Percentiles rank a stretch among this genome's conserved stretches.
Evolutionary conservation across 2,113 vertebrate genomes (phyloP).

Genomic region (Diadophis punctatus): DNA sequence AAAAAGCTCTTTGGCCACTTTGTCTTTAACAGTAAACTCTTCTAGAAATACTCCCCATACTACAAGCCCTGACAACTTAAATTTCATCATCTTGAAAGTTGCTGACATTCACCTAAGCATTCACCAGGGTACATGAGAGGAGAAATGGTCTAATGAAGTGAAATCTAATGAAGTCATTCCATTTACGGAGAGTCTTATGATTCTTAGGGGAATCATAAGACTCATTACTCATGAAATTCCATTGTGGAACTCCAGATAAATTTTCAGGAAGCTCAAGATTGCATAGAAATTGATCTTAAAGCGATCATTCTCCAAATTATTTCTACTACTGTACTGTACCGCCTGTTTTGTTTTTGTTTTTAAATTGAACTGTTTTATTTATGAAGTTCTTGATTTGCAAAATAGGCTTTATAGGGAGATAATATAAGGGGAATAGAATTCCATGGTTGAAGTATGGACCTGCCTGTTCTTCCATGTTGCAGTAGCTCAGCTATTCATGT

Average conservation of each 20-base stretch:
- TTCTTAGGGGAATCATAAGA: neutral
- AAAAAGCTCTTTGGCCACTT: neutral
- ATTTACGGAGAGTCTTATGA: neutral
- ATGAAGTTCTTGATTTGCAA: neutral
- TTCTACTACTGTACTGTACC: neutral
- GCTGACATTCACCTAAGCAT: neutral
- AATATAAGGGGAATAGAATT: neutral
- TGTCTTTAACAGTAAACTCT: neutral
- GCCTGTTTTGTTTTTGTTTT: neutral
- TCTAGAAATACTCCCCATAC: neutral
- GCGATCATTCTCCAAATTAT: neutral
- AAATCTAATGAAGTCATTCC: neutral
- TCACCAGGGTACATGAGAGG: neutral
- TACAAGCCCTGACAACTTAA: neutral
- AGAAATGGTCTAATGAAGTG: neutral
- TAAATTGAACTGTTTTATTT: conserved; percentile 6
- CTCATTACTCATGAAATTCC: neutral
- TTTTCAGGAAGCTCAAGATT: neutral
- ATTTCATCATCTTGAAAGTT: neutral
- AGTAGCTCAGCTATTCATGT: conserved; percentile 19
- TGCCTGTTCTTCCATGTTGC: conserved; percentile 6
- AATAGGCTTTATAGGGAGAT: neutral
- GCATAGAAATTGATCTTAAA: neutral
- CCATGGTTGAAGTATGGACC: conserved; percentile 7
- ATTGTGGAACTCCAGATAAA: neutral